Evolutionary conservation across 2,113 vertebrate species (phyloP), one percentile per base, ranked within the genome.

Genomic region (Tylochromis polylepis): DNA sequence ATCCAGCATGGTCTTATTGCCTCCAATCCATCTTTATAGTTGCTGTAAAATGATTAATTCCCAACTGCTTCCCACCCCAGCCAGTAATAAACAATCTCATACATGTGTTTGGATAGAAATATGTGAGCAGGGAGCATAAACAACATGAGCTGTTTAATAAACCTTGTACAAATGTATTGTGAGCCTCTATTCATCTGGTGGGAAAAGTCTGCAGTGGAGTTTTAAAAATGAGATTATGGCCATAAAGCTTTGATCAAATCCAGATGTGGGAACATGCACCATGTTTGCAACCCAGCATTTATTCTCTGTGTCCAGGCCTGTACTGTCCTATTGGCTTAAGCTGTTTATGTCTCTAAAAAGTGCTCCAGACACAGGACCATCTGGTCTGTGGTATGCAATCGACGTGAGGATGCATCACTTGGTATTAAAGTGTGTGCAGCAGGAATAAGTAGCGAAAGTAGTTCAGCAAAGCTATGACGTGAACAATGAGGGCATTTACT

Each of bases 261-360:
- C 94, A 95, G 92, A 95, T 95, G 93, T 93, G 91, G 85, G 81
- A 91, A 88, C 81, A 55, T 87, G 86, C 22, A 60, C n/a, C 10
- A 2, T 53, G 14, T 56, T 86, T 88, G 83, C 18, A 29, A 56
- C 29, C 41, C n/a, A 16, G 15, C 72, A 24, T 53, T 67, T 22
- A 22, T 70, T 87, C 60, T 85, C 29, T 20, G 43, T 31, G 85
- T 90, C 65, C 78, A 18, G 11, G 24, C 15, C 51, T 81, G 80
- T 49, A 81, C 81, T 56, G 20, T 6, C 41, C 51, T 41, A 29
- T 4, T 87, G 43, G 27, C 34, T 55, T 8, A 6, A 55, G 41
- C 18, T 89, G 81, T 85, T 87, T 59, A 49, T 0, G 5, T 65
- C 41, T 57, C 24, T 49, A 2, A 82, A 62, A 84, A 38, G 10